A percentile compares a stretch with the other conserved stretches of the same genome.
These are phyloP conservation scores for Chaetura pelagica DNA, from an alignment of 2,113 vertebrate species.

Conservation along the genomic window DNA sequence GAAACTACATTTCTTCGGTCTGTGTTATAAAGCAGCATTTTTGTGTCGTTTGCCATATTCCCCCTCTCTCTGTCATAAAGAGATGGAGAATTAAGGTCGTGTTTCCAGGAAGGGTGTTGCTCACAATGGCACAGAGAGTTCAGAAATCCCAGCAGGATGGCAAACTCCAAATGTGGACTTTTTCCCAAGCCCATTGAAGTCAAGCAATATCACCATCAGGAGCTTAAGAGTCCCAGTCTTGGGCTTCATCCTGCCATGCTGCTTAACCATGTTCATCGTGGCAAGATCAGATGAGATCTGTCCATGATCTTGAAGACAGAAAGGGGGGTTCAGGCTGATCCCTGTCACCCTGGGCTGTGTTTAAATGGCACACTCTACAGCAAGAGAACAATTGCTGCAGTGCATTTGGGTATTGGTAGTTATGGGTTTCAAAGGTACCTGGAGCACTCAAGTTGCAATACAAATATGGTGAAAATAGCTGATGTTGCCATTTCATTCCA, in stretches of 20 bases:
- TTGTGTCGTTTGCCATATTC: background rate
- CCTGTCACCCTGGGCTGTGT: background rate
- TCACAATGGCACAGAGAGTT: background rate
- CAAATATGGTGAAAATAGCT: background rate
- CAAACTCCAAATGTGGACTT: background rate
- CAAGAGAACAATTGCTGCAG: background rate
- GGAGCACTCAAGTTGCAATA: background rate
- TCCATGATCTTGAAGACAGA: background rate
- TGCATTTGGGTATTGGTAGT: background rate
- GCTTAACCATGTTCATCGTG: background rate
- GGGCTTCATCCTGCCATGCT: background rate
- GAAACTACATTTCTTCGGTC: background rate
- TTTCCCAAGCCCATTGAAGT: background rate
- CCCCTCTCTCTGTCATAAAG: background rate
- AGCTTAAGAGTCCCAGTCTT: background rate
- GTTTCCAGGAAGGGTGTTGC: background rate
- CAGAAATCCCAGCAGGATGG: background rate
- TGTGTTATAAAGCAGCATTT: background rate
- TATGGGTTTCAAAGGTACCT: background rate
- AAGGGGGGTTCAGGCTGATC: background rate
- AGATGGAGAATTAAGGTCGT: background rate
- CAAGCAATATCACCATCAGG: accelerated
- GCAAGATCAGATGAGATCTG: background rate
- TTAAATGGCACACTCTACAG: background rate
- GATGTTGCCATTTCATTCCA: background rate